Evolutionary conservation across 2,113 vertebrate genomes (phyloP).

Genomic region (Cyphomyrus plagiostoma): DNA sequence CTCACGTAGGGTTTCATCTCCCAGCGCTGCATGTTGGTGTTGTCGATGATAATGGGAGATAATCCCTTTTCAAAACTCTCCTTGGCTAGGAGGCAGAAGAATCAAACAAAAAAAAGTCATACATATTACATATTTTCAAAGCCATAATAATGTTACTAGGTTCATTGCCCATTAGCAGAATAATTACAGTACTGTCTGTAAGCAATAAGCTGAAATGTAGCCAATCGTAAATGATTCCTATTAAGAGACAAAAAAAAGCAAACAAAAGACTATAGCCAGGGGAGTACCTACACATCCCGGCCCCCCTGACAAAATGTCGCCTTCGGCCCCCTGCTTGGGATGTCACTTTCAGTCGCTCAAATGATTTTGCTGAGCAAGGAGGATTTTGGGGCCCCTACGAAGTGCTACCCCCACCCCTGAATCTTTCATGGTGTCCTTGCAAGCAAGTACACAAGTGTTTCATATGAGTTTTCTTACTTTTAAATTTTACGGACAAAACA

Average conservation of each 20-base stretch:
- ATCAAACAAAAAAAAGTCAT: neutral
- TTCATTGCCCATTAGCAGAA: neutral
- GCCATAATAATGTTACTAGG: neutral
- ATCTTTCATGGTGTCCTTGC: neutral
- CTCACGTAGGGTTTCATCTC: conserved; percentile 94
- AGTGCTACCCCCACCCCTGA: neutral
- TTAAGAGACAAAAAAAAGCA: neutral
- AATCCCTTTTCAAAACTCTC: conserved; percentile 77
- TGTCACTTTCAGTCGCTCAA: neutral
- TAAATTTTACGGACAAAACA: neutral
- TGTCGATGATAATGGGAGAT: conserved; percentile 92
- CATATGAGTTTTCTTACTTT: neutral
- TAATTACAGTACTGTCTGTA: neutral
- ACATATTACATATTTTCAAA: neutral
- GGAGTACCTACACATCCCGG: neutral
- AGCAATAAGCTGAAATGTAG: neutral
- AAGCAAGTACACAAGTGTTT: neutral
- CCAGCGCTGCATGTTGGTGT: conserved; percentile 93
- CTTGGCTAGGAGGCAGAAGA: conserved; percentile 65
- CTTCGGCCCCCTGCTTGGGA: neutral
- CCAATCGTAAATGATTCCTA: neutral
- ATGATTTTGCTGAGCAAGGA: neutral
- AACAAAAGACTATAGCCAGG: neutral
- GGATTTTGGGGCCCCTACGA: neutral
- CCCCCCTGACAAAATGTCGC: neutral